Evolutionary conservation across 2,888 invertebrate species (phyloP), one percentile per base, ranked within the genome.

Genomic region (Zele albiditarsus): DNA sequence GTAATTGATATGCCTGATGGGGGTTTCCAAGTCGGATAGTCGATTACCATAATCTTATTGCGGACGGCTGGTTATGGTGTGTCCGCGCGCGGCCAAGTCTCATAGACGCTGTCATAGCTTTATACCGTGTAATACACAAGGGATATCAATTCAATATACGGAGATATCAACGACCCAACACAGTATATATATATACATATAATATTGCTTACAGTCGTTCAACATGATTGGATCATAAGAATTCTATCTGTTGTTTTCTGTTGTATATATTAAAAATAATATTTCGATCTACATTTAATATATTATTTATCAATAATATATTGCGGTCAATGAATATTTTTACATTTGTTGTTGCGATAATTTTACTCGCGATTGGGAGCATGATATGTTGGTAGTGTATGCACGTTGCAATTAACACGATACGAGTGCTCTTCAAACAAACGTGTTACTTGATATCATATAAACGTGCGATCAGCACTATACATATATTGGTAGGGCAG

Each of bases 11-110:
- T 82, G 83, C 84, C 83, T 86, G 86, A 87, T 85, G 85, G 86
- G 84, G 83, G 86, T 87, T 87, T 85, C 85, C 86, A 88, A 88
- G 87, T 87, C 85, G 85, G 82, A 84, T 84, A 86, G 86, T 87
- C 87, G 85, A 88, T 88, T 88, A 88, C 86, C 87, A 88, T 88
- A 88, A 88, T 88, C 87, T 88, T 82, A 85, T 87, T 88, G 85
- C 82, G 82, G 79, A 73, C 73, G 79, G 77, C 74, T 73, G 73
- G 71, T 67, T 66, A 20, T 58, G 4, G 63, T 57, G 69, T 63
- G 63, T 74, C 69, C 58, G 53, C 20, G n/a, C 33, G 23, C 27
- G 66, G 27, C 20, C 46, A 60, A 62, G 25, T 71, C 60, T 46
- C 62, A 60, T 53, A 25, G 28, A 71, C 42, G 67, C 10, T 42